Conservation (phyloP, 2,888 invertebrate genomes). For the Endomychus coccineus region DNA sequence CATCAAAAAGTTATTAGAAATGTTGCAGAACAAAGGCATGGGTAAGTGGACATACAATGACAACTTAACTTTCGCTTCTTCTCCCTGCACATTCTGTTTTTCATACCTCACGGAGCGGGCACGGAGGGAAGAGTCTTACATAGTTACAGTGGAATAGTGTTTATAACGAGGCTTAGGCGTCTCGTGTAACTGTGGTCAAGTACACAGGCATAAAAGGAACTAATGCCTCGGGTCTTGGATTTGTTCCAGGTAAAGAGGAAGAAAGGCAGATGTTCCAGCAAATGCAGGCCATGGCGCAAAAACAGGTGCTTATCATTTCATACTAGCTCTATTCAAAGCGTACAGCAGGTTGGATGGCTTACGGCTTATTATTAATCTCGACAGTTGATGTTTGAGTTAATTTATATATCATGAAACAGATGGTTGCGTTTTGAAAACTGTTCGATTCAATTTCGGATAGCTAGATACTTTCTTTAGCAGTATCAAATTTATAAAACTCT, state of each 20-base stretch:
- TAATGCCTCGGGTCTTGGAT: slow-evolving; percentile 39
- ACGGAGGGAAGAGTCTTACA: slow-evolving; percentile 33
- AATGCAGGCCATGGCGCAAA: slow-evolving; percentile 94
- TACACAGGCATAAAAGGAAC: slow-evolving; percentile 61
- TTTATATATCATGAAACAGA: too few relatives aligned
- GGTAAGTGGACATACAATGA: slow-evolving; percentile 56
- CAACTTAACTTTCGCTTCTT: slow-evolving; percentile 18
- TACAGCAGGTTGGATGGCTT: slow-evolving; percentile 11
- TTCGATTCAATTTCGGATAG: too few relatives aligned
- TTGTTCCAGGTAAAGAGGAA: slow-evolving; percentile 85
- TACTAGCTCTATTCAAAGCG: slow-evolving; percentile 8
- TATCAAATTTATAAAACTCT: too few relatives aligned
- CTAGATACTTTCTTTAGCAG: too few relatives aligned
- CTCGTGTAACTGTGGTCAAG: too few relatives aligned
- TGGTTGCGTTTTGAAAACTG: too few relatives aligned
- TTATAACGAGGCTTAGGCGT: neutral
- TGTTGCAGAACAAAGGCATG: slow-evolving; percentile 96
- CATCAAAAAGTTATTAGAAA: slow-evolving; percentile 96
- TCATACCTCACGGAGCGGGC: slow-evolving; percentile 24
- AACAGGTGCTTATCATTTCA: slow-evolving; percentile 65
- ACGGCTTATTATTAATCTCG: too few relatives aligned
- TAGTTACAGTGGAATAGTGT: slow-evolving; percentile 35
- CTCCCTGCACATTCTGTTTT: slow-evolving; percentile 21
- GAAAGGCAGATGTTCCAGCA: slow-evolving; percentile 94
- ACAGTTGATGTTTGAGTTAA: too few relatives aligned